Percentiles rank a stretch among this genome's conserved stretches.
Evolutionary conservation across 2,888 invertebrate genomes (phyloP).

Genomic region (Nematopogon swammerdamellus): DNA sequence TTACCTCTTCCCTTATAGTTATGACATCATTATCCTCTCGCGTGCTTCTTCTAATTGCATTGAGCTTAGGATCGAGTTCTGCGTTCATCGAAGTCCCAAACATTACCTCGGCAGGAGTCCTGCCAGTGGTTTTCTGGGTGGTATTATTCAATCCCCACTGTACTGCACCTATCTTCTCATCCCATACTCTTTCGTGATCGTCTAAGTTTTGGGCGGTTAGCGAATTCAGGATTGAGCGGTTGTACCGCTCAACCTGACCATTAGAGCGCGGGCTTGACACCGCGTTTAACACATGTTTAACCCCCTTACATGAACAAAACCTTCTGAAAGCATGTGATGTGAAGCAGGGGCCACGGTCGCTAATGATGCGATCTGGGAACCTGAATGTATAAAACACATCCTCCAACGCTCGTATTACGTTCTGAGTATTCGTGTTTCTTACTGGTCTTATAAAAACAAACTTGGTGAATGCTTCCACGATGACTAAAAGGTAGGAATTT

Average conservation of each 20-base stretch:
- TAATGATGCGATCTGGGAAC: constrained; percentile 4
- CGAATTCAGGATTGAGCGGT: constrained; percentile 17
- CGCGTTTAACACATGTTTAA: constrained; percentile 12
- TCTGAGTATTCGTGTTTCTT: constrained; percentile 5
- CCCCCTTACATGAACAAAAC: constrained; percentile 3
- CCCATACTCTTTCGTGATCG: constrained; percentile 21
- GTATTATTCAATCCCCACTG: constrained; percentile 18
- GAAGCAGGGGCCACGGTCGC: constrained; percentile 7
- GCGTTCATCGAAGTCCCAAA: constrained; percentile 12
- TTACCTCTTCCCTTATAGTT: too few species aligned
- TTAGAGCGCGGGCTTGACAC: background rate
- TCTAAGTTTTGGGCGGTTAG: constrained; percentile 14
- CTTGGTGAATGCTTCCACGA: constrained; percentile 13
- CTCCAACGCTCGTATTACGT: constrained; percentile 1
- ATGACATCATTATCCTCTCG: constrained; percentile 1
- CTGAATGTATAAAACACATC: background rate
- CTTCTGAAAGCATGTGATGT: constrained; percentile 5
- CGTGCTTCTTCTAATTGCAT: background rate
- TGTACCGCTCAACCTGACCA: constrained; percentile 21
- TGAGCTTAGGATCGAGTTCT: constrained; percentile 1
- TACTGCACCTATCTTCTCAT: constrained; percentile 17
- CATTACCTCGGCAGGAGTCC: constrained; percentile 13
- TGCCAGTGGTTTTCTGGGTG: constrained; percentile 13
- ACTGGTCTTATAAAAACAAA: constrained; percentile 5
- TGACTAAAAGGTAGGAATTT: constrained; percentile 13